Base-by-base conservation (phyloP, 2,113 vertebrate genomes). In the Zosterops pallidus region DNA sequence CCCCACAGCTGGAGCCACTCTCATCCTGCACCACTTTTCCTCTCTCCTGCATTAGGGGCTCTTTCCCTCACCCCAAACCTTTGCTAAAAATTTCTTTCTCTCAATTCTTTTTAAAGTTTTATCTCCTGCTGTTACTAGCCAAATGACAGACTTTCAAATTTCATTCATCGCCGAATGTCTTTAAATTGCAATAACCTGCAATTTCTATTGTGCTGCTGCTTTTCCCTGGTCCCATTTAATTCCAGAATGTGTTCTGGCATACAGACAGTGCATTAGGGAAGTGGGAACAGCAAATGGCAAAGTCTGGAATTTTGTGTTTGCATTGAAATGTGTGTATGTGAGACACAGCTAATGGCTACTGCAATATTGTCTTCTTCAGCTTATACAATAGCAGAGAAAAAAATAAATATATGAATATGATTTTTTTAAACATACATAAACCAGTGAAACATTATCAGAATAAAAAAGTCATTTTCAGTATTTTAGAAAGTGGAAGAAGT, bases 171-270 rank as follows among this genome's bases (percentile, higher is more conserved):
- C 39, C 24, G 12, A 62, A 65, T 55, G 79, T 55, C 55, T 94
- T 92, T 50, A 44, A 65, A 72, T 56, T 24, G 23, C 81, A 74
- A 70, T 62, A 90, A 96, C 42, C 65, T 59, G 56, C 14, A 83
- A 31, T 80, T 94, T 92, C 67, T 35, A 33, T 31, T 28, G 31
- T 46, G 57, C 53, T 63, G 5, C 1, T 63, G 5, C 1, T 0
- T 68, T 83, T 77, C 46, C 81, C 60, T 24, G 71, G 37, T 65
- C 83, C 89, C 83, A 95, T 96, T 95, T 90, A 96, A 93, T 83
- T 77, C 70, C 29, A 41, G 68, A 89, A 94, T 70, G 53, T 44
- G 44, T 55, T 89, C 89, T 39, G 65, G 59, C 78, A 84, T 67
- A 56, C 17, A 37, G 67, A 79, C 20, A 49, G 74, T 35, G 79